Conservation (phyloP, 2,113 vertebrate species). For the Patagioenas fasciata region DNA sequence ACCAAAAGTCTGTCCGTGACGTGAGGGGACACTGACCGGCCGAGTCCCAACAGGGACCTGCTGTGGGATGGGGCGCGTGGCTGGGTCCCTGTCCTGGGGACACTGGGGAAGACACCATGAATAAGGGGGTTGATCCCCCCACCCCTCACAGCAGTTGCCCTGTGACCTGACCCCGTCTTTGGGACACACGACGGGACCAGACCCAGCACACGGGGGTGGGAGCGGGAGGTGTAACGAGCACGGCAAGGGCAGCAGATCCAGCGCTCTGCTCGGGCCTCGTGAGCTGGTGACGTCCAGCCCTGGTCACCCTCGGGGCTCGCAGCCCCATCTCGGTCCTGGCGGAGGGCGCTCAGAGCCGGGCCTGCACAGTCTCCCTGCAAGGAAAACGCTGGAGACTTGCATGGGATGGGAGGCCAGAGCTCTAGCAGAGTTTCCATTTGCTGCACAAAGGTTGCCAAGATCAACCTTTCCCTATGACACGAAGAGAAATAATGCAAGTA, state of each 20-base stretch:
- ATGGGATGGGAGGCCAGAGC: not conserved
- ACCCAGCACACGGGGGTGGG: not conserved
- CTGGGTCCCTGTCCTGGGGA: not conserved
- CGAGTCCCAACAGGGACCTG: not conserved
- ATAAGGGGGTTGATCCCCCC: not conserved
- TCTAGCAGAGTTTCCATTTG: not conserved
- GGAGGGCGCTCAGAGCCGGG: not conserved
- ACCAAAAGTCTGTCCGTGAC: rapidly evolving
- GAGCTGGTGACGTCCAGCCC: not conserved
- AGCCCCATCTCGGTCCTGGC: rapidly evolving
- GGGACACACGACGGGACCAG: not conserved
- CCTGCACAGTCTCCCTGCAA: rapidly evolving
- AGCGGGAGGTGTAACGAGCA: not conserved
- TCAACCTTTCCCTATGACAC: not conserved
- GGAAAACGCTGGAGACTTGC: not conserved
- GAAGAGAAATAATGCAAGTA: not conserved
- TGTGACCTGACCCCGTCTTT: not conserved
- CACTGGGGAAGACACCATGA: rapidly evolving
- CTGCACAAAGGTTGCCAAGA: not conserved
- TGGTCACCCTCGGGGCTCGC: not conserved
- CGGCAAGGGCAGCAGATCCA: not conserved
- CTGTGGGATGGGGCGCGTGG: not conserved
- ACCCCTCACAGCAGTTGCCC: not conserved
- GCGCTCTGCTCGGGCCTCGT: rapidly evolving
- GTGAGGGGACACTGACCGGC: rapidly evolving